Evolutionary conservation across 1,140 invertebrate genomes (phyloP), one percentile per base, ranked within the genome.

Genomic region (Drosophila micromelanica): DNA sequence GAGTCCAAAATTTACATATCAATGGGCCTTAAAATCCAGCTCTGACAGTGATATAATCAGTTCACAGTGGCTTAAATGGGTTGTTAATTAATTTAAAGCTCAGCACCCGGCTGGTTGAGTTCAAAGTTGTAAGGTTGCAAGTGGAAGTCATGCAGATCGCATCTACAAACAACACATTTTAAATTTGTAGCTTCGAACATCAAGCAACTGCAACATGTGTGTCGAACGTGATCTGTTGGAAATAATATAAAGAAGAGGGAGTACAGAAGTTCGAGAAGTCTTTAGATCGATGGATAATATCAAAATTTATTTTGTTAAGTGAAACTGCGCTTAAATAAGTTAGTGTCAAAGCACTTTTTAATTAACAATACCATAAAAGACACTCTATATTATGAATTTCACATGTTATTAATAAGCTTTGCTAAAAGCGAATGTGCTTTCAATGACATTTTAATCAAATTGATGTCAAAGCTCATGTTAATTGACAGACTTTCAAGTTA

Each of bases 1-100:
- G 65, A 69, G 37, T 69, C 32, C 42, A 15, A 73, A 86, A 85
- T 86, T 87, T 87, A 70, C 81, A 86, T 86, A 81, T 86, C 81
- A 87, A 87, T 69, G 81, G 45, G 46, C 48, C 54, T 52, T 37
- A 32, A 54, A 67, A 51, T 64, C 55, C 3, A 40, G 12, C 69
- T 51, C 49, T 52, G 38, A 30, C 78, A 62, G 71, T 87, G 79
- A 81, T 80, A 82, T 87, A 86, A 86, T 78, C 82, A 75, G 74
- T 17, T 30, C 32, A 42, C 73, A 75, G 76, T 72, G 59, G 68
- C 60, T 70, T 84, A 86, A 86, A 85, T 87, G 69, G 57, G 68
- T 43, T 81, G 78, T 38, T 82, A 82, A 86, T 86, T 86, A 87
- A 82, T 82, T 69, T 73, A 43, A 6, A 30, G 37, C 49, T 27